A percentile compares a stretch with the other conserved stretches of the same genome.
Conservation (phyloP, 2,888 invertebrate species). For the Cecidostiba fungosa region DNA sequence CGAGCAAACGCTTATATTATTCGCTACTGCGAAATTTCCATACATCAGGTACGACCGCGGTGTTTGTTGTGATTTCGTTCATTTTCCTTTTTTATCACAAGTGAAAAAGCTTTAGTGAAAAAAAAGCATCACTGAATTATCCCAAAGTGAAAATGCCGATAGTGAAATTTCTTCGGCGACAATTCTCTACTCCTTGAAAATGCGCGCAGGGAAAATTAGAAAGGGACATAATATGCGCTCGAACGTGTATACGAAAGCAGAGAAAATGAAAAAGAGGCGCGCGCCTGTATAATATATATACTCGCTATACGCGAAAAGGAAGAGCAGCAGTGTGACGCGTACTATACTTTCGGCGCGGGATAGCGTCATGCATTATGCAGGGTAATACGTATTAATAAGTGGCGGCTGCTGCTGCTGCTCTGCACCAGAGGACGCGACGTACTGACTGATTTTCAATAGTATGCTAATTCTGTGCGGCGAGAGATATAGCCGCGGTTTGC, state of each 20-base stretch:
- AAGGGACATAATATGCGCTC: not conserved
- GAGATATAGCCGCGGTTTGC: not conserved
- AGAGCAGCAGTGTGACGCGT: not conserved
- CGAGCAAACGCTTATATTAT: not conserved
- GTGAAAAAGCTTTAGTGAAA: too few relatives aligned
- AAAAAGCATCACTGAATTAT: not conserved
- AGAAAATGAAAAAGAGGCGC: conserved; percentile 2
- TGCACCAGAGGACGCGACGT: not conserved
- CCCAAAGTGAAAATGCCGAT: too few relatives aligned
- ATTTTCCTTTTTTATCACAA: not conserved
- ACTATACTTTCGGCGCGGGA: not conserved
- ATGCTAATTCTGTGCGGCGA: conserved; percentile 44
- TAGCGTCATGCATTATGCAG: conserved; percentile 59
- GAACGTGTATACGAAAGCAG: too few relatives aligned
- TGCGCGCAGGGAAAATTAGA: conserved; percentile 2
- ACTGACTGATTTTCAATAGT: conserved; percentile 61
- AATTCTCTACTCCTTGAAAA: not conserved
- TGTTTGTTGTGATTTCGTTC: not conserved
- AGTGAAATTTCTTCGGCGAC: not conserved
- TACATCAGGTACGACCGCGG: too few relatives aligned
- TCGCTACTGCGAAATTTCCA: conserved; percentile 4
- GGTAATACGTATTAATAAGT: conserved; percentile 59
- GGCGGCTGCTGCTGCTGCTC: conserved; percentile 9
- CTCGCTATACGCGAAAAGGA: not conserved
- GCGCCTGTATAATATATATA: too few relatives aligned